These are phyloP conservation scores for Cossypha heuglini DNA, from an alignment of 2,797 vertebrate species.

Conservation along the genomic window DNA sequence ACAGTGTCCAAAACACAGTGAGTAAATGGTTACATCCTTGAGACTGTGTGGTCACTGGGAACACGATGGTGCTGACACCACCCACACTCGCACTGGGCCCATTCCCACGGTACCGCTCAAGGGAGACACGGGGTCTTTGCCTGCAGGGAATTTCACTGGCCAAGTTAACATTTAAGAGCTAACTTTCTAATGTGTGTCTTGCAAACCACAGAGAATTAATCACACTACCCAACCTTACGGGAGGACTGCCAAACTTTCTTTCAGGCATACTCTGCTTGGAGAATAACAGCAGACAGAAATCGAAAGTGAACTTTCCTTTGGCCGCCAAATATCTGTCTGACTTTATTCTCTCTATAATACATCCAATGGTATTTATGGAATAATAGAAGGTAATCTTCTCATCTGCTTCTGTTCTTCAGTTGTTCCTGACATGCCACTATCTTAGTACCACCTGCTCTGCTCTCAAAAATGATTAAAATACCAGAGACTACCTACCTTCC, in stretches of 20 bases:
- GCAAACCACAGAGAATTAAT: slow-evolving; percentile 60
- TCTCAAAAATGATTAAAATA: not conserved
- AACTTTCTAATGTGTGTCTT: slow-evolving; percentile 46
- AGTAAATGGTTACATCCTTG: not conserved
- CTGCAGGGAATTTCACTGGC: slow-evolving; percentile 51
- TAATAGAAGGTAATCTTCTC: not conserved
- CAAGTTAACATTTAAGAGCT: slow-evolving; percentile 36
- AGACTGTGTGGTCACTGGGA: not conserved
- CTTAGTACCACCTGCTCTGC: not conserved
- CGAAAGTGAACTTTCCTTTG: not conserved
- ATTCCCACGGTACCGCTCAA: slow-evolving; percentile 51
- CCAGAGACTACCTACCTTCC: not conserved
- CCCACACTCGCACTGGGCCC: slow-evolving; percentile 5
- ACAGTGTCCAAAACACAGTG: slow-evolving; percentile 51
- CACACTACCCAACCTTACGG: not conserved
- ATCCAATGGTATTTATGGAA: not conserved
- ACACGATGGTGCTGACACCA: not conserved
- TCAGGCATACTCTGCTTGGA: not conserved
- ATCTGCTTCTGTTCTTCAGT: not conserved
- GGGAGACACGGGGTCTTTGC: slow-evolving; percentile 28
- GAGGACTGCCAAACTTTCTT: slow-evolving; percentile 53
- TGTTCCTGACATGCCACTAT: not conserved
- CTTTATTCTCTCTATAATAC: not conserved
- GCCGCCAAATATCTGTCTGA: not conserved
- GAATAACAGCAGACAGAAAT: not conserved